These are phyloP conservation scores for Discoglossus pictus DNA, from an alignment of 2,797 vertebrate genomes.

Conservation along the genomic window DNA sequence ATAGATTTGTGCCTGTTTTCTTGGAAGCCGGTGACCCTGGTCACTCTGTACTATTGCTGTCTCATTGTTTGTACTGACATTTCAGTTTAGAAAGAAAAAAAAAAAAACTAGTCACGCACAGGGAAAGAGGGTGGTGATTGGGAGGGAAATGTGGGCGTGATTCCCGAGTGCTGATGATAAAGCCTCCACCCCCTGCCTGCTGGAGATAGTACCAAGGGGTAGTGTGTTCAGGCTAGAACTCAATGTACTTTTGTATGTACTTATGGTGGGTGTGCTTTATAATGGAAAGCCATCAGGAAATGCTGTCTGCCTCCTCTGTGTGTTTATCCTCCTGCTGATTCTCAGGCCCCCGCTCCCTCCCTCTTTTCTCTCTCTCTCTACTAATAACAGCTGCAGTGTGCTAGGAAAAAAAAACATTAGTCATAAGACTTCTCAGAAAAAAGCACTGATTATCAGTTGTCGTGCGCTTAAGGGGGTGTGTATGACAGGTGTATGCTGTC, in stretches of 20 bases:
- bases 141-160: slow-evolving; percentile 29
- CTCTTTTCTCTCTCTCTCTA: slow-evolving; percentile 8
- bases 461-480: slow-evolving; percentile 33
- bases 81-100: slow-evolving; percentile 21
- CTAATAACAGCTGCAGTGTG: slow-evolving; percentile 53
- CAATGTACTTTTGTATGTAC: slow-evolving; percentile 46
- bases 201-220: slow-evolving; percentile 19
- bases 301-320: slow-evolving; percentile 45
- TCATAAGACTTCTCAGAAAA: slow-evolving; percentile 51
- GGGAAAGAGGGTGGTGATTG: slow-evolving; percentile 28
- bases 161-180: slow-evolving; percentile 3
- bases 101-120: slow-evolving; percentile 39
- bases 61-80: slow-evolving; percentile 46
- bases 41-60: slow-evolving; percentile 31
- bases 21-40: slow-evolving; percentile 30
- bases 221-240: slow-evolving; percentile 32
- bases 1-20: slow-evolving; percentile 21
- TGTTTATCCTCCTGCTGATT: slow-evolving; percentile 53
- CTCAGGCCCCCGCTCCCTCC: slow-evolving; percentile 28
- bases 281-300: slow-evolving; percentile 50
- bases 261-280: slow-evolving; percentile 40
- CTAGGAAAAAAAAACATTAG: slow-evolving; percentile 52
- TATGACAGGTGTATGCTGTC: slow-evolving; percentile 32
- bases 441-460: slow-evolving; percentile 29
- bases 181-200: slow-evolving; percentile 23